These are phyloP conservation scores for Apeltes quadracus DNA, from an alignment of 2,113 vertebrate genomes.

Conservation along the genomic window DNA sequence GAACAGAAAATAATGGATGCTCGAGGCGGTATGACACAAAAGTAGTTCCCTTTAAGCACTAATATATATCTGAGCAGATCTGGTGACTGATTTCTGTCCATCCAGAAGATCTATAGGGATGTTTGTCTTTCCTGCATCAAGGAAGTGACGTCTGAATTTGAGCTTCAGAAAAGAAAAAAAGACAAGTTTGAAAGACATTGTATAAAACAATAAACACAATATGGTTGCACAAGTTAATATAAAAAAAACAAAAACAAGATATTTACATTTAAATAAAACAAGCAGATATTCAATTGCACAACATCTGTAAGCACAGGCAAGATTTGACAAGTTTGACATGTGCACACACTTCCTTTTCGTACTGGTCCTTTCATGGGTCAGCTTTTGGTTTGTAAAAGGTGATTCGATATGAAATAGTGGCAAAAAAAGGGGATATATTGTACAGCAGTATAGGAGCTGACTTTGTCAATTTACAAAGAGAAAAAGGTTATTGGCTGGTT, in stretches of 20 bases:
- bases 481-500: conserved; percentile 38
- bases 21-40: conserved; percentile 5
- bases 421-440: conserved; percentile 17
- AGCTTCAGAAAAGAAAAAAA: conserved; percentile 24
- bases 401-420: conserved; percentile 25
- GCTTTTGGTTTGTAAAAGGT: conserved; percentile 28
- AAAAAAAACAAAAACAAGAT: background rate
- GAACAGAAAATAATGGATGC: conserved; percentile 44
- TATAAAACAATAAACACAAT: conserved; percentile 49
- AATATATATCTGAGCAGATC: background rate
- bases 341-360: conserved; percentile 67
- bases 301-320: conserved; percentile 38
- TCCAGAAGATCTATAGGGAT: conserved; percentile 29
- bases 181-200: conserved; percentile 40
- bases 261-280: conserved; percentile 60
- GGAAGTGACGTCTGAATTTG: conserved; percentile 48
- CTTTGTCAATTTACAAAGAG: conserved; percentile 38
- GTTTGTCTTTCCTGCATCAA: conserved; percentile 52
- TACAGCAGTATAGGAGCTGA: conserved; percentile 33
- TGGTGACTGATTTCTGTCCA: conserved; percentile 12
- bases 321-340: conserved; percentile 37
- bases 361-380: conserved; percentile 23
- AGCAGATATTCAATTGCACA: conserved; percentile 40
- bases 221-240: conserved; percentile 32
- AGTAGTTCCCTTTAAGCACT: conserved; percentile 29